Base-by-base conservation (phyloP, 2,797 vertebrate species). In the Chloroceryle inda region DNA sequence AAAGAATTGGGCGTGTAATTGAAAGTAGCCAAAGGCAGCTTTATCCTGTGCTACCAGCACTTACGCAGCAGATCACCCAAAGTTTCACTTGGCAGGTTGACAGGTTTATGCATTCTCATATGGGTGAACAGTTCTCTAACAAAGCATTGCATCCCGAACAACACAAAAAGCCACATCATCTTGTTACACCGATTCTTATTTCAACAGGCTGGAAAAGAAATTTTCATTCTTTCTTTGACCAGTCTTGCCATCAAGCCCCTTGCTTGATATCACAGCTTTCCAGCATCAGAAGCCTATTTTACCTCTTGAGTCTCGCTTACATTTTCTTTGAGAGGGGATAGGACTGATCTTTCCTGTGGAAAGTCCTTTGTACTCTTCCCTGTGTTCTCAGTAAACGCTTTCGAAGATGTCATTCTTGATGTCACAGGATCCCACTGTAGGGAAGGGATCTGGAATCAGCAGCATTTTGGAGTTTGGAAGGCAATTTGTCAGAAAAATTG, bases 71-170 rank as follows among this genome's bases (percentile, higher is more conserved):
- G 84, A 97, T 94, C 95, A 71, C 87, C 94, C 35, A 0, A 74
- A 81, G 96, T 97, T 97, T 97, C 96, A 79, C 84, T 97, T 97
- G 94, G 96, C 97, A 96, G 85, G 27, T 31, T 83, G 95, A 96
- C 95, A 96, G 89, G 67, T 49, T 63, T 89, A 27, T 5, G 44
- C 66, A 22, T 88, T 95, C 86, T 91, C 89, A 88, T 84, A 85
- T 66, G 89, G 84, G 75, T 49, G 68, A 93, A 63, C 49, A 80
- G 33, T 5, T 84, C 74, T 81, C 78, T 52, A 64, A 40, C 89
- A 85, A 45, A 88, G 68, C 64, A 6, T 42, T 76, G 74, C 86
- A 88, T 52, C 44, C 78, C 0, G 0, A 96, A 14, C 47, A 56
- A 2, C 78, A 20, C 64, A n/a, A 9, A 38, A 81, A 67, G 7